Base-by-base conservation (phyloP, 2,113 vertebrate species). In the Grallaria varia region DNA sequence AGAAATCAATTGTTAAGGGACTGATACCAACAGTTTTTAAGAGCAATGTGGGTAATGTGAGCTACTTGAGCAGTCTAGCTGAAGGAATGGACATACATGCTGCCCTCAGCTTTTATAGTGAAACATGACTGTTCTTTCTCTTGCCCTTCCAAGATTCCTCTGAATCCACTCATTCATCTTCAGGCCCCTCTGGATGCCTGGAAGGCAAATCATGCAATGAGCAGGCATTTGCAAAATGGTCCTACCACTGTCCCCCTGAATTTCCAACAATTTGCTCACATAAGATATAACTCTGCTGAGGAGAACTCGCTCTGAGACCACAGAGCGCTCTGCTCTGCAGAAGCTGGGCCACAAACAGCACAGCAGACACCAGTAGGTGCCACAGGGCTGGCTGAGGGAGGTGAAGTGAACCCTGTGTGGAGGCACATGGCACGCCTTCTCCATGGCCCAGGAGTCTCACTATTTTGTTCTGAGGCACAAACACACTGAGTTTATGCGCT, bases 201-300 rank as follows among this genome's bases (percentile, higher is more conserved):
- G 39, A 69, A 71, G 27, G 39, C 1, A 0, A 93, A 77, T 22
- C 31, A 45, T 8, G 0, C 0, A 0, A 76, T 4, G 10, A 28
- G 52, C 15, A 71, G 23, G 18, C 49, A 49, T 45, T 49, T 68
- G 25, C 58, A 71, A 85, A 64, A 45, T 3, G 8, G 23, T 39
- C 27, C 82, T 73, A 56, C 20, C 45, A 49, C 42, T 22, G 13
- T 3, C 1, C 18, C 10, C 27, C 28, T 4, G 5, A 45, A 84
- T 59, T 49, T 56, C 45, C 40, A 84, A 31, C 35, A 3, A 0
- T 25, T 80, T 8, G 2, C 28, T n/a, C 14, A 28, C 1, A 0
- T 14, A 15, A 63, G 13, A 56, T 14, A 62, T 1, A 71, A 60
- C 4, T 19, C 25, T 66, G n/a, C 22, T 66, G 53, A 78, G 20